Conservation (phyloP, 2,888 invertebrate genomes). For the Cryptophagus acutangulus region DNA sequence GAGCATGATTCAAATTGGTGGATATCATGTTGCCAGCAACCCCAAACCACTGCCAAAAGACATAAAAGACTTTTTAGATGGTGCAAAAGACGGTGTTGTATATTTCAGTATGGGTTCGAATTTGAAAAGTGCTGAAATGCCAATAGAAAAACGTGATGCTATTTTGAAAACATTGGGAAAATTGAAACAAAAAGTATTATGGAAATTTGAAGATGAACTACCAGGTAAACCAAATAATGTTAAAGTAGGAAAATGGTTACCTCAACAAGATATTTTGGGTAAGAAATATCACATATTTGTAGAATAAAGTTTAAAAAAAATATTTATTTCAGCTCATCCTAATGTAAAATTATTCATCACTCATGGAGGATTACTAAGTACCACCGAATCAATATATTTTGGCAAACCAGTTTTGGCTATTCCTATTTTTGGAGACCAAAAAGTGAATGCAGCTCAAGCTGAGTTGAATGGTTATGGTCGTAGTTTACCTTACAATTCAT, state of each 20-base stretch:
- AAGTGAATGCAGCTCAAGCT: constrained; percentile 48
- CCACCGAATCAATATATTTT: constrained; percentile 49
- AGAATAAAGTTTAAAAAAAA: too few relatives aligned
- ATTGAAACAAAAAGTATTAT: constrained; percentile 59
- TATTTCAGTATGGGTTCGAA: constrained; percentile 60
- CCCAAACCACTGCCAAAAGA: constrained; percentile 31
- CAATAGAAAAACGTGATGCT: constrained; percentile 48
- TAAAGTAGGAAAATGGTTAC: constrained; percentile 59
- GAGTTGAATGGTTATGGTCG: constrained; percentile 46
- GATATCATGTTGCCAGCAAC: constrained; percentile 45
- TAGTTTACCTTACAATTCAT: constrained; percentile 39
- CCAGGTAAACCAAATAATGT: constrained; percentile 56
- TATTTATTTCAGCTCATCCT: constrained; percentile 45
- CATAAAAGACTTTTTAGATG: constrained; percentile 40
- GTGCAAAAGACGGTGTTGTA: constrained; percentile 46
- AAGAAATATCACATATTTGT: constrained; percentile 11
- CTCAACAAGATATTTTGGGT: constrained; percentile 51
- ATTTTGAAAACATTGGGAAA: constrained; percentile 55
- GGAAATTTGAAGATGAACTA: constrained; percentile 61
- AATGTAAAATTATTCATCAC: constrained; percentile 49
- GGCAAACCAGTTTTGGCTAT: constrained; percentile 51
- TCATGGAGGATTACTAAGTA: constrained; percentile 51
- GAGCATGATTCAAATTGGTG: constrained; percentile 55
- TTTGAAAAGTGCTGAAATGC: constrained; percentile 52
- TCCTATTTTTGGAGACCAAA: constrained; percentile 52